Percentiles rank a stretch among this genome's conserved stretches.
phyloP scores from a whole-genome alignment of 2,888 invertebrate genomes.

The Catocala fraxini region DNA sequence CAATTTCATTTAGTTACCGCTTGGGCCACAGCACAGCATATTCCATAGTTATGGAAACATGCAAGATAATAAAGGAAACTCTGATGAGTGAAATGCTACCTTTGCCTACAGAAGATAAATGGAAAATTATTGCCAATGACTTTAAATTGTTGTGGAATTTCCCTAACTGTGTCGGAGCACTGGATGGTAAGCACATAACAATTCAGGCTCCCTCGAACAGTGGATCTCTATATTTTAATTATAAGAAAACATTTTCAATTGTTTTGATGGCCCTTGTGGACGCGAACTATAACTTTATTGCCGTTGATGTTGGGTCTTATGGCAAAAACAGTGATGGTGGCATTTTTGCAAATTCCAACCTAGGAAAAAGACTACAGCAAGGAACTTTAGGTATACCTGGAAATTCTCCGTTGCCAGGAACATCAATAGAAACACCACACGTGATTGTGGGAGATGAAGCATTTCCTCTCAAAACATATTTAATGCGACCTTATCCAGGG shows the following conservation, averaged over 20 bases:
- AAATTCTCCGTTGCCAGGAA: neutral
- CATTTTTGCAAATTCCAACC: slow-evolving; percentile 25
- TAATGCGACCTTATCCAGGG: slow-evolving; percentile 14
- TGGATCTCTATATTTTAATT: slow-evolving; percentile 25
- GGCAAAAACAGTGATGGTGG: slow-evolving; percentile 32
- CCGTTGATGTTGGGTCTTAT: slow-evolving; percentile 30
- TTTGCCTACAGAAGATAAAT: too few relatives aligned
- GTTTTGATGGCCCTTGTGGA: slow-evolving; percentile 23
- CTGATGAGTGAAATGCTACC: too few relatives aligned
- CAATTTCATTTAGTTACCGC: too few relatives aligned
- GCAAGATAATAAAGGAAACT: too few relatives aligned
- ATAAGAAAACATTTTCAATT: slow-evolving; percentile 30
- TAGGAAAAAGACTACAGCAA: slow-evolving; percentile 3
- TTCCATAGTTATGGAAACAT: too few relatives aligned
- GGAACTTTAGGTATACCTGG: slow-evolving; percentile 1
- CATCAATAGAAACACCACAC: too few relatives aligned
- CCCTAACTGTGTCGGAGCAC: too few relatives aligned
- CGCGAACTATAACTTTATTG: slow-evolving; percentile 28
- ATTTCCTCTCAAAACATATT: slow-evolving; percentile 14
- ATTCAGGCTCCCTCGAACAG: slow-evolving; percentile 22
- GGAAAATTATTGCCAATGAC: too few relatives aligned
- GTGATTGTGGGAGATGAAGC: slow-evolving; percentile 9
- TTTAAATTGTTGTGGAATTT: too few relatives aligned
- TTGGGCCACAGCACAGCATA: too few relatives aligned
- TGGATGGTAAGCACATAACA: too few relatives aligned